Conservation (phyloP, 2,797 vertebrate genomes). For the Gambusia yucatana region DNA sequence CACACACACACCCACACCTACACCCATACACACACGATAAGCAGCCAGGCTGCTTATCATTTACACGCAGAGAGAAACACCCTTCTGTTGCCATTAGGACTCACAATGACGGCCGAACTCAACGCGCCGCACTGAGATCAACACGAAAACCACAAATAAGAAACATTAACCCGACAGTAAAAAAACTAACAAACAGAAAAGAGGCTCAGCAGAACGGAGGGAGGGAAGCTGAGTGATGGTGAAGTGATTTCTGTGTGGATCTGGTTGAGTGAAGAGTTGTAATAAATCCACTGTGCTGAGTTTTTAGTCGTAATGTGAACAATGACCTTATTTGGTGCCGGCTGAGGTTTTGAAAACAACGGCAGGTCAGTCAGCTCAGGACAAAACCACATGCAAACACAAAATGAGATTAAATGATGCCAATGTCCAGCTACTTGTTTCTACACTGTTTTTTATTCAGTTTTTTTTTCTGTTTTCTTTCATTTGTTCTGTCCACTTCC, state of each 20-base stretch:
- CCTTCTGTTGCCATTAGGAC: conserved; percentile 47
- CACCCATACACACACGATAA: conserved; percentile 56
- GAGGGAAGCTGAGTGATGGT: conserved; percentile 5
- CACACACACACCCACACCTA: conserved; percentile 33
- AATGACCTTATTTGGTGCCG: conserved; percentile 13
- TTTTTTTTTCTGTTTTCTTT: too few relatives aligned
- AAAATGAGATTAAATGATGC: conserved; percentile 29
- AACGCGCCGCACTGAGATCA: conserved; percentile 49
- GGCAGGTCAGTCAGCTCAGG: neutral
- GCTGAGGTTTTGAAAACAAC: conserved; percentile 29
- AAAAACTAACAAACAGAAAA: conserved; percentile 6
- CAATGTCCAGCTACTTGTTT: neutral
- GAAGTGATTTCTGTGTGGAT: conserved; percentile 49
- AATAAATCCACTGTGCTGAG: conserved; percentile 14
- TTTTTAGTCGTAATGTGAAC: conserved; percentile 13
- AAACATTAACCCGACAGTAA: conserved; percentile 15
- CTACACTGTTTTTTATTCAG: too few relatives aligned
- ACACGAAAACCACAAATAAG: conserved; percentile 41
- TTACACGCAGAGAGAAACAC: conserved; percentile 56
- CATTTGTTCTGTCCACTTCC: too few relatives aligned
- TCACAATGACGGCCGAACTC: conserved; percentile 62
- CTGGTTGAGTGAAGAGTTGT: conserved; percentile 12
- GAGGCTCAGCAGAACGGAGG: conserved; percentile 24
- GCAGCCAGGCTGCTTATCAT: conserved; percentile 70
- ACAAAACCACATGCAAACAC: conserved; percentile 40